Percentiles rank a stretch among this genome's conserved stretches.
Evolutionary conservation across 2,888 invertebrate genomes (phyloP).

Genomic region (Ethmia dodecea): DNA sequence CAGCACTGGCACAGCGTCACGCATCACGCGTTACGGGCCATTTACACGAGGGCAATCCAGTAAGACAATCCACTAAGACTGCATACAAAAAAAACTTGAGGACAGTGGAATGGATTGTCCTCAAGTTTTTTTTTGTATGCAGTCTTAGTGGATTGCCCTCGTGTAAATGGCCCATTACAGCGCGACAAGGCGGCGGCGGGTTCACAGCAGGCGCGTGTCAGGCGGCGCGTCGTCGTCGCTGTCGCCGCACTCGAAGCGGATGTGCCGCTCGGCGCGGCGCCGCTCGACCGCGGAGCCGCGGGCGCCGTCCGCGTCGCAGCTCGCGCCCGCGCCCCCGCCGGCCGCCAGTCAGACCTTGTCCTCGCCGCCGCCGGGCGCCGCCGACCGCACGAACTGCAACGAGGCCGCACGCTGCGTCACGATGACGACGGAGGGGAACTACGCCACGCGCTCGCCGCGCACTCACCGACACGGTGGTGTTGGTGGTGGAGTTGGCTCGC

Average conservation of each 20-base stretch:
- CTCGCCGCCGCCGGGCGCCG: slow-evolving; percentile 80
- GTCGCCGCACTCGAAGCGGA: slow-evolving; percentile 63
- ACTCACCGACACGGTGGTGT: slow-evolving; percentile 92
- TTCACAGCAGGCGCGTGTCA: slow-evolving; percentile 47
- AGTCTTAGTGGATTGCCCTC: too few relatives aligned
- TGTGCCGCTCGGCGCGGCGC: slow-evolving; percentile 36
- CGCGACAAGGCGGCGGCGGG: slow-evolving; percentile 11
- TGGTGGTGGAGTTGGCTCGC: slow-evolving; percentile 89
- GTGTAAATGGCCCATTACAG: background rate
- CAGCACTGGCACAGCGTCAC: slow-evolving; percentile 1
- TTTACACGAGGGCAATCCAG: too few relatives aligned
- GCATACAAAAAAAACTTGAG: too few relatives aligned
- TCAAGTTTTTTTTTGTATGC: too few relatives aligned
- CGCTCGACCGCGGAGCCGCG: background rate
- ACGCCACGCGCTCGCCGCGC: slow-evolving; percentile 12
- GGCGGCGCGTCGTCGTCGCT: slow-evolving; percentile 64
- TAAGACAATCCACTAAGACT: too few relatives aligned
- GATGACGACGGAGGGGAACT: background rate
- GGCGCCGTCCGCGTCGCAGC: slow-evolving; percentile 22
- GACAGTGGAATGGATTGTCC: too few relatives aligned
- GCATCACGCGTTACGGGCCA: slow-evolving; percentile 4
- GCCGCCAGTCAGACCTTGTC: slow-evolving; percentile 87
- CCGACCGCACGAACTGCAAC: slow-evolving; percentile 88
- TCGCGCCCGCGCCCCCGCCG: slow-evolving; percentile 13
- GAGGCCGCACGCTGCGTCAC: slow-evolving; percentile 15